Base-by-base conservation (phyloP, 2,888 invertebrate species). In the Dione vanillae region DNA sequence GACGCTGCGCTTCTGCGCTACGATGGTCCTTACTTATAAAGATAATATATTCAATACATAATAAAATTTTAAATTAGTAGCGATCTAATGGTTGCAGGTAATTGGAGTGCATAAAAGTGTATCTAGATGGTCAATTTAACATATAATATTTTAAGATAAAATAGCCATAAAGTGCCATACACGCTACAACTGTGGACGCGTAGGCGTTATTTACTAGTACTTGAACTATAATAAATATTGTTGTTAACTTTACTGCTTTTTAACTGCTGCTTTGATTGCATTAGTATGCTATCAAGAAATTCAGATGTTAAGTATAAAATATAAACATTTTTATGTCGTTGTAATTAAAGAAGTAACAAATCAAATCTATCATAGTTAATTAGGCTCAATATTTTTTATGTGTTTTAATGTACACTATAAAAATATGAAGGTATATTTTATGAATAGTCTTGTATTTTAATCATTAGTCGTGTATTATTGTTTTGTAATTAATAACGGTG, bases 181-280 rank as follows among this genome's bases (percentile, higher is more conserved):
- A 41, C 41, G 49, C 52, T 67, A 59, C 59, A 10, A 45, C 64
- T 51, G 71, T 73, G 41, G 74, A 62, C 56, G 71, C 43, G 73
- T 67, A 40, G 71, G 73, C 37, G 67, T 62, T 67, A 67, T 70
- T 70, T 61, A 69, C 67, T 37, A 67, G 56, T 56, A 27, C n/a
- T 14, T 40, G 11, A 7, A 37, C 12, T 45, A n/a, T 61, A 54
- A 65, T 69, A 65, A 71, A 71, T 65, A 69, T 54, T 54, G 12
- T 37, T 52, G 65, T 69, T 61, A 37, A 43, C 45, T 43, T 65
- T 61, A 69, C 61, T 66, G 52, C 52, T 65, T 54, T 56, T 19
- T 41, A 69, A 52, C 59, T 65, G 37, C 40, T 52, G 40, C 59
- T 61, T 54, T 54, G 69, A 71, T 69, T 65, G 51, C 37, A 59